These are phyloP conservation scores for Calliphora vomitoria DNA, from an alignment of 2,888 invertebrate genomes.

Conservation along the genomic window DNA sequence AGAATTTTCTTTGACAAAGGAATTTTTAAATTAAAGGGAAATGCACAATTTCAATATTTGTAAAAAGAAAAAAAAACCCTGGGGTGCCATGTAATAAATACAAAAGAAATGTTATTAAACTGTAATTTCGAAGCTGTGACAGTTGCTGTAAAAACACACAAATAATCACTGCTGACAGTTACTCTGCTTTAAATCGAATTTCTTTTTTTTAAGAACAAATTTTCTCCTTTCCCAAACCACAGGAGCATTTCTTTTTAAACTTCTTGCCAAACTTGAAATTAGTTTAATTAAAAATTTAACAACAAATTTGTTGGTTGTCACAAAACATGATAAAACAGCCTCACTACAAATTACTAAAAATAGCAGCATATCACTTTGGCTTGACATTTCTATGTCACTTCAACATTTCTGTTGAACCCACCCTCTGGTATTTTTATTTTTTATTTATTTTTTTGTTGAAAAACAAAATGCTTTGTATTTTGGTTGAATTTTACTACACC, in stretches of 20 bases:
- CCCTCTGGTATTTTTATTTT: neutral
- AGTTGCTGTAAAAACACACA: too few species aligned
- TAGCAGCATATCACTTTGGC: neutral
- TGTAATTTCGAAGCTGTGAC: too few species aligned
- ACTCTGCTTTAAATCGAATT: too few species aligned
- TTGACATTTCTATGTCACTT: conserved; percentile 37
- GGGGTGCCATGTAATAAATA: too few species aligned
- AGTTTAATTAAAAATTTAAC: conserved; percentile 29
- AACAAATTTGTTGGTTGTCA: neutral
- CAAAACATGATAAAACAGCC: neutral
- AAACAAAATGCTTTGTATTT: neutral
- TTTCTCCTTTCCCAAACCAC: neutral
- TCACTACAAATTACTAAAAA: neutral
- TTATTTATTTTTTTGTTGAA: neutral
- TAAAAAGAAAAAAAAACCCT: too few species aligned
- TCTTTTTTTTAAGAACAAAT: neutral
- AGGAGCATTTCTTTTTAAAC: neutral
- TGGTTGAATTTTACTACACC: conserved; percentile 22
- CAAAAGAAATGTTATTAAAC: too few species aligned
- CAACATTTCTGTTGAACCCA: conserved; percentile 8
- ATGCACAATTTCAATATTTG: too few species aligned
- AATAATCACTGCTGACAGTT: too few species aligned
- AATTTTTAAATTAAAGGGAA: neutral
- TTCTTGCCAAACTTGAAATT: neutral
- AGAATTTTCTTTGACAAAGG: conserved; percentile 16